Percentiles rank a stretch among this genome's conserved stretches.
These are phyloP conservation scores for Falco rusticolus DNA, from an alignment of 2,797 vertebrate species.

Conservation along the genomic window DNA sequence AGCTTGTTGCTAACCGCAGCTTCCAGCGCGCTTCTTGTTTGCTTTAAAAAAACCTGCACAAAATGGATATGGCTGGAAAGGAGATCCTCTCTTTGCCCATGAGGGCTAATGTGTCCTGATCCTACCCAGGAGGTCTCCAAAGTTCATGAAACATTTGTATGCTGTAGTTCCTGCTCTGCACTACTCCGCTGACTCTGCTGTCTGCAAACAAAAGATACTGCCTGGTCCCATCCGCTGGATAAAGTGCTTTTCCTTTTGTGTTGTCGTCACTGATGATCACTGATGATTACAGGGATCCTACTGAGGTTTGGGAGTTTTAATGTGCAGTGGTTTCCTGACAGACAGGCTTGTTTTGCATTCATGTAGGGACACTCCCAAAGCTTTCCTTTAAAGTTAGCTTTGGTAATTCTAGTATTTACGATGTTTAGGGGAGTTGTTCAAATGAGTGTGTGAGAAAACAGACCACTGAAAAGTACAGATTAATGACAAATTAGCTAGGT, in stretches of 20 bases:
- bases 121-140: neutral
- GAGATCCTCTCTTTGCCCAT: neutral
- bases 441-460: neutral
- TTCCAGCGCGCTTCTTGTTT: neutral
- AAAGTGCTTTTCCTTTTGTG: neutral
- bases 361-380: neutral
- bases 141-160: conserved; percentile 4
- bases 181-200: neutral
- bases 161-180: neutral
- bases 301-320: neutral
- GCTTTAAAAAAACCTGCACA: rapidly evolving
- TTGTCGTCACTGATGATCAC: neutral
- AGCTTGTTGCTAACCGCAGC: neutral
- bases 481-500: conserved; percentile 5
- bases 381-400: neutral
- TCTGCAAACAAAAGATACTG: neutral
- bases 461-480: neutral
- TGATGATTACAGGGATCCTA: neutral
- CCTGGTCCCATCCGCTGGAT: neutral
- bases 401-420: neutral
- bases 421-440: neutral
- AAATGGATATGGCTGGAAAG: neutral
- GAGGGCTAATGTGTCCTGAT: neutral
- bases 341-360: neutral
- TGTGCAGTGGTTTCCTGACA: neutral